phyloP scores from a whole-genome alignment of 2,888 invertebrate genomes.

The Platycheirus rosarum region DNA sequence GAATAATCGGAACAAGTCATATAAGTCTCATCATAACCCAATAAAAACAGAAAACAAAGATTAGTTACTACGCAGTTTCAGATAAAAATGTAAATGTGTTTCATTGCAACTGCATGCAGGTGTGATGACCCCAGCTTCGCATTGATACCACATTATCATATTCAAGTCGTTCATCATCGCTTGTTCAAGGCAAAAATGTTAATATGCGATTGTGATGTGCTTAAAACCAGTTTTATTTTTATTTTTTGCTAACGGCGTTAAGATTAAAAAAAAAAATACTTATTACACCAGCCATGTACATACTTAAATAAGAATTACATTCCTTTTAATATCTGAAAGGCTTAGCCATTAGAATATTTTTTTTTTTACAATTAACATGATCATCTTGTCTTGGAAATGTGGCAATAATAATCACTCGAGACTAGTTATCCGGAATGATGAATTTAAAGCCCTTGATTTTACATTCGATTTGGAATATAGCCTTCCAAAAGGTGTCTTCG shows the following conservation, averaged over 20 bases:
- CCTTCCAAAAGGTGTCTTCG: too few relatives aligned
- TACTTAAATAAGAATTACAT: conserved; percentile 15
- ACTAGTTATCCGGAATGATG: too few relatives aligned
- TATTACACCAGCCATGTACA: conserved; percentile 17
- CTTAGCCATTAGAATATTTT: background rate
- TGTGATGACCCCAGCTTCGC: background rate
- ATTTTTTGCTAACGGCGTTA: background rate
- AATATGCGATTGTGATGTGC: background rate
- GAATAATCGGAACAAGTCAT: conserved; percentile 30
- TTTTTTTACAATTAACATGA: background rate
- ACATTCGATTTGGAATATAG: too few relatives aligned
- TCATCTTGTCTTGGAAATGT: too few relatives aligned
- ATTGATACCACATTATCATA: conserved; percentile 3
- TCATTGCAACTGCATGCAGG: conserved; percentile 2
- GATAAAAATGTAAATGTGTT: conserved; percentile 17
- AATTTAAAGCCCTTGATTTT: too few relatives aligned
- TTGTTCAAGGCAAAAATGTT: too few relatives aligned
- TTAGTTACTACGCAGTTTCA: conserved; percentile 61
- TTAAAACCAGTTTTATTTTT: background rate
- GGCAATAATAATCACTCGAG: too few relatives aligned
- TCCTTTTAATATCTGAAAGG: conserved; percentile 9
- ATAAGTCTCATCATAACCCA: conserved; percentile 53
- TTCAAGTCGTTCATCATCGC: conserved; percentile 1
- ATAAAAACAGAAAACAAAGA: conserved; percentile 58
- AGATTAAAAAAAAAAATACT: conserved; percentile 5